Evolutionary conservation across 2,888 invertebrate species (phyloP).

Genomic region (Pseudoips prasinana): DNA sequence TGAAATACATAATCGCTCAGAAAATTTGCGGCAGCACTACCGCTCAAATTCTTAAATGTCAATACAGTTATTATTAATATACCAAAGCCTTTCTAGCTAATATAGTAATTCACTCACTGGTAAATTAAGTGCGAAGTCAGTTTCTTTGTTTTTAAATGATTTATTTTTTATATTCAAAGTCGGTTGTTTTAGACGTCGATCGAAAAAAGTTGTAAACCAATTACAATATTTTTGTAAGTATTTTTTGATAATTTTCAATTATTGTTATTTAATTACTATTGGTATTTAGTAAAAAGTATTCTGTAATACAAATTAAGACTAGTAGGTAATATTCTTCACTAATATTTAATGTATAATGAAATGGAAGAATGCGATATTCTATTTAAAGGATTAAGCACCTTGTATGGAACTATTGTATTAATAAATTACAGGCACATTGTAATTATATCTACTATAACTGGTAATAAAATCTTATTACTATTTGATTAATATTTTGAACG

Average conservation of each 20-base stretch:
- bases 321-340: slow-evolving; percentile 51
- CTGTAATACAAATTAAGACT: slow-evolving; percentile 54
- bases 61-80: too few species aligned
- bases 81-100: too few species aligned
- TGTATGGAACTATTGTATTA: slow-evolving; percentile 47
- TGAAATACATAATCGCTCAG: too few species aligned
- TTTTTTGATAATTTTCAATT: neutral
- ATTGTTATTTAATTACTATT: slow-evolving; percentile 13
- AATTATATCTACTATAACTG: slow-evolving; percentile 38
- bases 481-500: slow-evolving; percentile 31
- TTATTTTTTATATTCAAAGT: too few species aligned
- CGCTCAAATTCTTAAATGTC: too few species aligned
- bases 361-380: slow-evolving; percentile 51
- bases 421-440: slow-evolving; percentile 64
- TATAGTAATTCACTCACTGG: too few species aligned
- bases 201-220: too few species aligned
- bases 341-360: slow-evolving; percentile 33
- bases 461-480: slow-evolving; percentile 34
- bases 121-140: too few species aligned
- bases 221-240: neutral
- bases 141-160: too few species aligned
- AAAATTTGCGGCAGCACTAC: too few species aligned
- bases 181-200: too few species aligned
- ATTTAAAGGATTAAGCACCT: slow-evolving; percentile 56
- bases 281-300: slow-evolving; percentile 30